Conservation (phyloP, 1,140 invertebrate genomes). For the Aricia agestis region DNA sequence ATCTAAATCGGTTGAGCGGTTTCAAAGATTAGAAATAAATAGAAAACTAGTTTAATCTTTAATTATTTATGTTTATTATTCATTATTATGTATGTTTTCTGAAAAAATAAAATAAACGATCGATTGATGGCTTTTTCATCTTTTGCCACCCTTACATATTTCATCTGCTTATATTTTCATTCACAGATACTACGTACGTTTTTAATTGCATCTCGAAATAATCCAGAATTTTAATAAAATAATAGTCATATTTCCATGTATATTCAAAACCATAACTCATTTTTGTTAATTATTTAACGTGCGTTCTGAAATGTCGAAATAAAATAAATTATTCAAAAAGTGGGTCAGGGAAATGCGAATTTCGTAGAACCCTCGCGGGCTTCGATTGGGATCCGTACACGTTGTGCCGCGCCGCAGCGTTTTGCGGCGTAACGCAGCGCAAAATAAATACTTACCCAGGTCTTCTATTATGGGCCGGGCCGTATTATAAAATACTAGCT, state of each 20-base stretch:
- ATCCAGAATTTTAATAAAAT: neutral
- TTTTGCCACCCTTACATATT: no score
- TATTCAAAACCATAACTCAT: neutral
- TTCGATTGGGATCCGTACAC: neutral
- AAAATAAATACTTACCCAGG: no score
- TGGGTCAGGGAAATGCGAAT: neutral
- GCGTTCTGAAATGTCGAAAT: neutral
- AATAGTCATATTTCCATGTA: neutral
- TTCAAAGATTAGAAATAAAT: no score
- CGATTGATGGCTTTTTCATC: no score
- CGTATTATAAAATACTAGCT: no score
- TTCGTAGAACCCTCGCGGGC: neutral
- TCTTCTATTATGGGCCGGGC: no score
- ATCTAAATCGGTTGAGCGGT: no score
- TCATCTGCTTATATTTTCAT: neutral
- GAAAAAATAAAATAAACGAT: no score
- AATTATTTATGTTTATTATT: no score
- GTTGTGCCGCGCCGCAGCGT: neutral
- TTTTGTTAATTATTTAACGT: neutral
- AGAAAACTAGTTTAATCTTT: no score
- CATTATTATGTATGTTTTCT: no score
- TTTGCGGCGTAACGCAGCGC: no score
- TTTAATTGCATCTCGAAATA: neutral
- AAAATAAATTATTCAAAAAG: neutral
- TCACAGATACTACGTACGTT: neutral